phyloP scores from a whole-genome alignment of 2,797 vertebrate genomes.

The Tachyglossus aculeatus region DNA sequence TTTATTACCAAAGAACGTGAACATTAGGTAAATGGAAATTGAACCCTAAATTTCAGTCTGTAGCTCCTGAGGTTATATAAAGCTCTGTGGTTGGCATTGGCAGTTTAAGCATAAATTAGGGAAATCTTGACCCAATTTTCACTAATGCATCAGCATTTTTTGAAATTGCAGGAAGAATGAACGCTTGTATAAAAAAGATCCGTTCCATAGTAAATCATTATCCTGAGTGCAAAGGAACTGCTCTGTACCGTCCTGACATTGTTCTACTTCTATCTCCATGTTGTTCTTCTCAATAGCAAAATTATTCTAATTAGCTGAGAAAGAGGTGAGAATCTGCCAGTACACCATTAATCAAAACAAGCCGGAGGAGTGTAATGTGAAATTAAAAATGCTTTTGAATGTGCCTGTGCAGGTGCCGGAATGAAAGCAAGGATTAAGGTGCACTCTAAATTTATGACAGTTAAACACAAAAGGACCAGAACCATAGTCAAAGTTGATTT shows the following conservation, averaged over 20 bases:
- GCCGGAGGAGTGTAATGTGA: slow-evolving; percentile 13
- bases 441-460: slow-evolving; percentile 17
- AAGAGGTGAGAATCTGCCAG: slow-evolving; percentile 41
- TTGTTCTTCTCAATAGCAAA: slow-evolving; percentile 49
- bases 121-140: slow-evolving; percentile 64
- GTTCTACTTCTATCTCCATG: slow-evolving; percentile 48
- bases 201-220: slow-evolving; percentile 38
- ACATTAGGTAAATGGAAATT: slow-evolving; percentile 79
- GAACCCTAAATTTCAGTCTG: slow-evolving; percentile 74
- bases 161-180: slow-evolving; percentile 62
- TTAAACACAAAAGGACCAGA: slow-evolving; percentile 45
- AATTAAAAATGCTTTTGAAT: slow-evolving; percentile 52
- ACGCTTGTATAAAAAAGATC: slow-evolving; percentile 26
- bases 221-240: slow-evolving; percentile 27
- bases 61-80: slow-evolving; percentile 66
- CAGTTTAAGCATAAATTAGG: slow-evolving; percentile 73
- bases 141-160: slow-evolving; percentile 70
- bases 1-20: slow-evolving; percentile 74
- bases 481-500: slow-evolving; percentile 38
- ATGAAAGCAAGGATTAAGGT: slow-evolving; percentile 43
- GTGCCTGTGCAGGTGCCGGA: slow-evolving; percentile 43
- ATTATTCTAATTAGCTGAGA: slow-evolving; percentile 64
- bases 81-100: slow-evolving; percentile 62
- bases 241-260: slow-evolving; percentile 50
- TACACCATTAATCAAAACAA: slow-evolving; percentile 52